Evolutionary conservation across 2,113 vertebrate genomes (phyloP).

Genomic region (Microcebus jonahi): DNA sequence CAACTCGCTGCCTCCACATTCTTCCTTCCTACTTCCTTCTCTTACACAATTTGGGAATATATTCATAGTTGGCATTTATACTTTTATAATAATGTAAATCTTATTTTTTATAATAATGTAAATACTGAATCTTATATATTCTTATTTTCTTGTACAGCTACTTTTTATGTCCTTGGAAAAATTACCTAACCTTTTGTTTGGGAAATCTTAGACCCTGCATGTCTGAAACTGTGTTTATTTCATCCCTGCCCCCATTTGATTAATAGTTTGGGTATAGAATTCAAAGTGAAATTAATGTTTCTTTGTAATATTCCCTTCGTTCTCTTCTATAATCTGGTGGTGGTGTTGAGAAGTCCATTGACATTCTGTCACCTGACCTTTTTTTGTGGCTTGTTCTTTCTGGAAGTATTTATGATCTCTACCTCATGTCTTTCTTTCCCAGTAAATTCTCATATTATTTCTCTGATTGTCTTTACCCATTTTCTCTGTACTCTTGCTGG

Average conservation of each 20-base stretch:
- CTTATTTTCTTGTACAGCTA: neutral
- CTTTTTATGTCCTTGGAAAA: slow-evolving; percentile 39
- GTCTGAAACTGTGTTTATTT: slow-evolving; percentile 11
- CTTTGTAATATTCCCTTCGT: neutral
- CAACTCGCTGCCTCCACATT: neutral
- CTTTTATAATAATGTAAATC: neutral
- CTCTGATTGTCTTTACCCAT: neutral
- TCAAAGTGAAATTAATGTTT: neutral
- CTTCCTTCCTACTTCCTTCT: neutral
- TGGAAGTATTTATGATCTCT: neutral
- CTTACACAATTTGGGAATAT: neutral
- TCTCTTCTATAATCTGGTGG: neutral
- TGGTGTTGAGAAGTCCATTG: neutral
- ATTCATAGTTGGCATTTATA: neutral
- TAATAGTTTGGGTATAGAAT: neutral
- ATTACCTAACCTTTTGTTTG: neutral
- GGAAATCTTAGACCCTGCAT: neutral
- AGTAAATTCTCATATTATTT: neutral
- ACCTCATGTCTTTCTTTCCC: neutral
- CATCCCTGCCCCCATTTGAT: neutral
- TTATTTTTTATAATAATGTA: neutral
- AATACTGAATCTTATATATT: neutral
- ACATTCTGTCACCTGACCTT: neutral
- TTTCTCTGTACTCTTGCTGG: neutral
- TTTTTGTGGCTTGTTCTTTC: neutral